phyloP scores from a whole-genome alignment of 2,888 invertebrate genomes.

The Platycheirus rosarum region DNA sequence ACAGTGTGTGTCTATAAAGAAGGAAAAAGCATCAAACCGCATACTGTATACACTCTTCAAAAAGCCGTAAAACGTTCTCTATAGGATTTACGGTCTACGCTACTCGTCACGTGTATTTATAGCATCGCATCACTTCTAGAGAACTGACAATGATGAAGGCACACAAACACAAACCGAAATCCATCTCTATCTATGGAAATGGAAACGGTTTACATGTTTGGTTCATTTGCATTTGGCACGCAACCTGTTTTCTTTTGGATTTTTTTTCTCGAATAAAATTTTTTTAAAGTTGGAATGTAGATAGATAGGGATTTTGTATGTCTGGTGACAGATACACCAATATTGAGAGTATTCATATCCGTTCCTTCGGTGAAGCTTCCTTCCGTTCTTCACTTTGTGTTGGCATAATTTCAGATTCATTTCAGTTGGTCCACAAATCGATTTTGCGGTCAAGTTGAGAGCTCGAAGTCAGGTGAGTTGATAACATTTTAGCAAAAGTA shows the following conservation, averaged over 20 bases:
- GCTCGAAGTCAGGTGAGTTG: slow-evolving; percentile 54
- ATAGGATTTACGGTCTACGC: slow-evolving; percentile 21
- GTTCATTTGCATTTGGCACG: slow-evolving; percentile 69
- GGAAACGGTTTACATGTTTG: slow-evolving; percentile 42
- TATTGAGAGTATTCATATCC: slow-evolving; percentile 1
- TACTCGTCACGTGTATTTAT: slow-evolving; percentile 60
- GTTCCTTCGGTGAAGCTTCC: slow-evolving; percentile 6
- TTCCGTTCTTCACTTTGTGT: slow-evolving; percentile 9
- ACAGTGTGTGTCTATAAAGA: not conserved
- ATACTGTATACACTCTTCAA: slow-evolving; percentile 38
- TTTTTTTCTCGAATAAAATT: slow-evolving; percentile 29
- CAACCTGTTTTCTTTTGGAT: slow-evolving; percentile 44
- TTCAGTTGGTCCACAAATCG: slow-evolving; percentile 37
- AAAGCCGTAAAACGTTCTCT: slow-evolving; percentile 25
- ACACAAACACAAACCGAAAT: slow-evolving; percentile 1
- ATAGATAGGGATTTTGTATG: not conserved
- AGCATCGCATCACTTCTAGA: slow-evolving; percentile 53
- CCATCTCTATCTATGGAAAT: slow-evolving; percentile 50
- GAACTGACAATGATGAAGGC: slow-evolving; percentile 9
- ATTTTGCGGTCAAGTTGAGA: slow-evolving; percentile 60
- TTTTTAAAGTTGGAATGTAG: slow-evolving; percentile 21
- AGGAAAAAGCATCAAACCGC: slow-evolving; percentile 3
- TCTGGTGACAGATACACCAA: not conserved
- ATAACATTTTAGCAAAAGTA: slow-evolving; percentile 21
- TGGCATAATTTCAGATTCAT: slow-evolving; percentile 45